A percentile compares a stretch with the other conserved stretches of the same genome.
These are phyloP conservation scores for Thymelicus acteon DNA, from an alignment of 2,888 invertebrate genomes.

Conservation along the genomic window DNA sequence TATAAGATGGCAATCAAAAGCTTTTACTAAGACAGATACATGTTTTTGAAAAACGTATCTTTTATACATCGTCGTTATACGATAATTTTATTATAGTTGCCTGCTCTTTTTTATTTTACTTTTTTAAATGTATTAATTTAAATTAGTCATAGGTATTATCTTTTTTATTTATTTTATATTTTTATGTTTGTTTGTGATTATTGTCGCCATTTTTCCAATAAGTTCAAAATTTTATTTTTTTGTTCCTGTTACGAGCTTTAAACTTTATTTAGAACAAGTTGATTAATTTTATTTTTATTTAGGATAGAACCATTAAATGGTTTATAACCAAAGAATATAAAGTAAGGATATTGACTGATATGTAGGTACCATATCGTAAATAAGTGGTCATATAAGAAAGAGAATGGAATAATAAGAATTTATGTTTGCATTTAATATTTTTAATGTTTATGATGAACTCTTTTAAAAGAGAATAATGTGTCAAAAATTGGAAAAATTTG, in stretches of 20 bases:
- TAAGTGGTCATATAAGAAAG: background rate
- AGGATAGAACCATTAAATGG: slow-evolving; percentile 5
- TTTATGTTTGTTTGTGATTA: no score
- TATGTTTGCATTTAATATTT: background rate
- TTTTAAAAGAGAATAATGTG: background rate
- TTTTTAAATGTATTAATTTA: no score
- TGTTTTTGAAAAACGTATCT: no score
- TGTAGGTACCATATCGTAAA: background rate
- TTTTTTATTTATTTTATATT: no score
- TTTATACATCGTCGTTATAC: no score
- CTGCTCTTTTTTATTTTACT: no score
- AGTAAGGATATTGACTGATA: background rate
- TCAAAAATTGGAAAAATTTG: background rate
- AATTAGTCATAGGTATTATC: no score
- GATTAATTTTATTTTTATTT: background rate
- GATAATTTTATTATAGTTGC: no score
- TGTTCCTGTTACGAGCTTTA: background rate
- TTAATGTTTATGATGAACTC: background rate
- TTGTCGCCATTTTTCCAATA: no score
- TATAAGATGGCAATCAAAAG: no score
- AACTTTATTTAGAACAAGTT: background rate
- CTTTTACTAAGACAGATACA: no score
- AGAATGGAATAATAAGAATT: background rate
- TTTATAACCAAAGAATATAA: background rate
- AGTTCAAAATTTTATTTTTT: background rate